phyloP scores from a whole-genome alignment of 2,888 invertebrate species.

The Pammene aurita region DNA sequence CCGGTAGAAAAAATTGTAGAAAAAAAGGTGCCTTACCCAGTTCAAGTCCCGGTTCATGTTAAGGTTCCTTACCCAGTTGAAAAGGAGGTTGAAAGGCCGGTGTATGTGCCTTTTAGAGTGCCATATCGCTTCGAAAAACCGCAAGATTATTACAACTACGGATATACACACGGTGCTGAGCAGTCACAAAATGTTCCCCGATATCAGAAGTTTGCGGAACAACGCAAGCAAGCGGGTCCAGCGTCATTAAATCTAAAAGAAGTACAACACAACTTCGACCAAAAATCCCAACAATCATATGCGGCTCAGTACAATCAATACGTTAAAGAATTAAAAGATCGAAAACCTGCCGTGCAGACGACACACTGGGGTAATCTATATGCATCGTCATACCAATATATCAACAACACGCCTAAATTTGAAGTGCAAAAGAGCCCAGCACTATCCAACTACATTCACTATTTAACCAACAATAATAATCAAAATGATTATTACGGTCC shows the following conservation, averaged over 20 bases:
- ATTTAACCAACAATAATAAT: conserved; percentile 49
- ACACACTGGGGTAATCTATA: conserved; percentile 71
- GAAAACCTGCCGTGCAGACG: conserved; percentile 48
- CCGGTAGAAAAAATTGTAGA: conserved; percentile 79
- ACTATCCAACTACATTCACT: conserved; percentile 54
- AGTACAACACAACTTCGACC: conserved; percentile 30
- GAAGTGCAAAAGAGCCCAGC: conserved; percentile 45
- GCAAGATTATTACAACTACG: conserved; percentile 48
- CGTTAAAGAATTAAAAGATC: conserved; percentile 47
- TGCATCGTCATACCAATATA: conserved; percentile 69
- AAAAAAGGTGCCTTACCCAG: conserved; percentile 80
- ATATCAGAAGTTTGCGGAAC: conserved; percentile 50
- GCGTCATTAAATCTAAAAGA: conserved; percentile 39
- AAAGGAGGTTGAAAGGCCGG: conserved; percentile 73
- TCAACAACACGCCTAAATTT: conserved; percentile 56
- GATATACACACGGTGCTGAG: conserved; percentile 41
- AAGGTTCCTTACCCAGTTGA: conserved; percentile 76
- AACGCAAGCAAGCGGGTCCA: conserved; percentile 45
- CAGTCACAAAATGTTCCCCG: conserved; percentile 49
- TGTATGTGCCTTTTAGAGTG: conserved; percentile 53
- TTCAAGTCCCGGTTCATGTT: conserved; percentile 81
- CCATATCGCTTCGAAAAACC: conserved; percentile 53
- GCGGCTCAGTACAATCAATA: conserved; percentile 48
- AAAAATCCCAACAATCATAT: conserved; percentile 46
- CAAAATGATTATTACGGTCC: conserved; percentile 77